A percentile compares a stretch with the other conserved stretches of the same genome.
Conservation (phyloP, 2,797 vertebrate genomes). For the Pipistrellus pygmaeus region DNA sequence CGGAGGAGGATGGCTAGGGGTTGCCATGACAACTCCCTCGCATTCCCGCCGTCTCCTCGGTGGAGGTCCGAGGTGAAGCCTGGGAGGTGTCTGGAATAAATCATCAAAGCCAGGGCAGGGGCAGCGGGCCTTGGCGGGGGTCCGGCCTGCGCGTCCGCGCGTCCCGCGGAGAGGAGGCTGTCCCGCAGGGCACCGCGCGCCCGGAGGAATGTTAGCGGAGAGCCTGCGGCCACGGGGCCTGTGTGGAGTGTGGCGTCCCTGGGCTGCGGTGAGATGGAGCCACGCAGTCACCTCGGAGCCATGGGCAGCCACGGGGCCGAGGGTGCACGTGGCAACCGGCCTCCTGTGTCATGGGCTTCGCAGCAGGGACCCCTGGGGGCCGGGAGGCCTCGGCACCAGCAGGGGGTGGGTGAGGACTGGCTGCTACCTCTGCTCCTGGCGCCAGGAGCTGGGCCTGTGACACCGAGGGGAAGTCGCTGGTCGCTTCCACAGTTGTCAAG, state of each 20-base stretch:
- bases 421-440: neutral
- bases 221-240: conserved; percentile 19
- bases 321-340: neutral
- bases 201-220: conserved; percentile 51
- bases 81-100: conserved; percentile 76
- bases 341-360: neutral
- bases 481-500: neutral
- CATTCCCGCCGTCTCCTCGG: conserved; percentile 75
- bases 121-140: conserved; percentile 73
- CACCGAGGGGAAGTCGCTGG: neutral
- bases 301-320: neutral
- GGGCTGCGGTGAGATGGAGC: neutral
- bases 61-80: conserved; percentile 76
- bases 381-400: too few relatives aligned
- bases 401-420: neutral
- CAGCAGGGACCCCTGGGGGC: neutral
- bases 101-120: conserved; percentile 75
- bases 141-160: conserved; percentile 63
- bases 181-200: conserved; percentile 61
- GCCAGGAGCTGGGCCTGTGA: neutral
- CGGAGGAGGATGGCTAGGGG: conserved; percentile 73
- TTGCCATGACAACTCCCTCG: conserved; percentile 80
- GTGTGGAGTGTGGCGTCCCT: neutral
- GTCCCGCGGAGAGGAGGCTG: conserved; percentile 69
- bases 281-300: neutral